Conservation (phyloP, 2,113 vertebrate genomes). For the Tichodroma muraria region DNA sequence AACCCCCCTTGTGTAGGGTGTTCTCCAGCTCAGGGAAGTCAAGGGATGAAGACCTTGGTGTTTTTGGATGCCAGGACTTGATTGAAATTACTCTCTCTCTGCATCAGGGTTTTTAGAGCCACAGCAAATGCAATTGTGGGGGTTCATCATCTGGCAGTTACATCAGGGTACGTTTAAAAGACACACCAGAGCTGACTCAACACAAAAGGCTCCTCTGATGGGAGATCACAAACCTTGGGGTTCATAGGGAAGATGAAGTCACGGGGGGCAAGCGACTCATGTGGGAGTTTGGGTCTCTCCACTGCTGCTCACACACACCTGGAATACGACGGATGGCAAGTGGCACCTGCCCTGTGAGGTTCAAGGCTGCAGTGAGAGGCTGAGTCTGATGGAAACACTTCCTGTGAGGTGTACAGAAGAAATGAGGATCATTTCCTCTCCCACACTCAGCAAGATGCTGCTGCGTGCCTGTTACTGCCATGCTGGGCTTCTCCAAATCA, state of each 20-base stretch:
- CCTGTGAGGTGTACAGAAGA: background rate
- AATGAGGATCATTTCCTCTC: background rate
- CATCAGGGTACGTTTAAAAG: background rate
- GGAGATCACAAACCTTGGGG: background rate
- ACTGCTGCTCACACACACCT: background rate
- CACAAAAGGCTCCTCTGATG: background rate
- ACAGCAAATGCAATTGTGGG: accelerated
- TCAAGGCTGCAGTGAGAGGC: background rate
- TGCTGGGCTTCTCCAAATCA: accelerated
- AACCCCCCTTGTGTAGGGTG: background rate
- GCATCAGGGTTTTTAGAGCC: background rate
- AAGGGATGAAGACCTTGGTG: background rate
- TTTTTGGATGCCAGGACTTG: background rate
- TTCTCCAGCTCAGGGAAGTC: background rate
- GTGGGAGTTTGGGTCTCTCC: accelerated
- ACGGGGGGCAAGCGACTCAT: accelerated
- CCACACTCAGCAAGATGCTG: accelerated
- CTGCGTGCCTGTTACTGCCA: accelerated
- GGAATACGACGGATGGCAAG: accelerated
- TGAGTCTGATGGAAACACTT: background rate
- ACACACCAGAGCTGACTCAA: background rate
- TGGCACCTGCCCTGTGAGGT: accelerated
- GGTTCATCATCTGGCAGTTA: background rate
- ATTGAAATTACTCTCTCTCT: background rate
- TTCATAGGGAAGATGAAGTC: background rate